Evolutionary conservation across 2,113 vertebrate genomes (phyloP).

Genomic region (Pedionomus torquatus): DNA sequence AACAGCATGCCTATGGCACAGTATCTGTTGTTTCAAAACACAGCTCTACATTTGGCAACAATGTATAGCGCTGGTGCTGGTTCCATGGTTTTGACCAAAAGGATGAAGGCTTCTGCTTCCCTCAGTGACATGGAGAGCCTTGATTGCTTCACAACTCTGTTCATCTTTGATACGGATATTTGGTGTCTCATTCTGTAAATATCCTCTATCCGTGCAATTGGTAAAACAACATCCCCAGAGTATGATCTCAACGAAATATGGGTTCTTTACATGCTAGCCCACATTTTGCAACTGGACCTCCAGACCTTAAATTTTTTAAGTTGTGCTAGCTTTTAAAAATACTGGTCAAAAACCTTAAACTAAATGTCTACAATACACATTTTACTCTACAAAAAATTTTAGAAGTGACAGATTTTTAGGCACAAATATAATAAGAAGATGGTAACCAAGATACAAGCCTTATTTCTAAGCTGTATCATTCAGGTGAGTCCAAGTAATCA

Average conservation of each 20-base stretch:
- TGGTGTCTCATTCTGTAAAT: background rate
- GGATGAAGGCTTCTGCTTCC: background rate
- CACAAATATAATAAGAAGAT: background rate
- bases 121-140: background rate
- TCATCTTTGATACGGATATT: background rate
- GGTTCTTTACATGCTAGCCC: background rate
- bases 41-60: background rate
- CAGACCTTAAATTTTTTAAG: background rate
- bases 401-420: background rate
- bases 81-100: background rate
- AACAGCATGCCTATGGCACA: background rate
- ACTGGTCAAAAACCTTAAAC: background rate
- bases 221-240: background rate
- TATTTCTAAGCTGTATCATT: background rate
- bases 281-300: background rate
- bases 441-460: background rate
- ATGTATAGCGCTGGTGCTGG: background rate
- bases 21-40: background rate
- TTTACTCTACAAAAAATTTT: background rate
- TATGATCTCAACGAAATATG: fast-evolving
- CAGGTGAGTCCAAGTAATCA: background rate
- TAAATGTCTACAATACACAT: background rate
- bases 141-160: background rate
- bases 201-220: fast-evolving
- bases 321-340: background rate